phyloP scores from a whole-genome alignment of 2,888 invertebrate genomes.

The Cosmopolites sordidus region DNA sequence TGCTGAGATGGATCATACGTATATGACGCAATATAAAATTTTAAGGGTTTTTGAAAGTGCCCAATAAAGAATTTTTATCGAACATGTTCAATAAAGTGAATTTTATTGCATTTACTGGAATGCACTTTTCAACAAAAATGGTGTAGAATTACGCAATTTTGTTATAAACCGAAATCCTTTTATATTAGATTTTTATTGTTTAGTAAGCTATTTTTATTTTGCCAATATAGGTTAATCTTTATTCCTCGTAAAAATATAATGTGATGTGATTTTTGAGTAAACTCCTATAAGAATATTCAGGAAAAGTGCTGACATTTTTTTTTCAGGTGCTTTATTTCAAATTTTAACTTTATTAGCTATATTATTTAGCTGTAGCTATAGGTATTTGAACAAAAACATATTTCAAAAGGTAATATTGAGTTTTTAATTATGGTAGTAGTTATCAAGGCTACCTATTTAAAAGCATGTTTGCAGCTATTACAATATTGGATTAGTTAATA shows the following conservation, averaged over 20 bases:
- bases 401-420: too few species aligned
- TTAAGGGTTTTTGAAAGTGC: conserved; percentile 1
- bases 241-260: not conserved
- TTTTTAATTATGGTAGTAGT: too few species aligned
- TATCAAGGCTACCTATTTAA: too few species aligned
- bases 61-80: conserved; percentile 1
- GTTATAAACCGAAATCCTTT: not conserved
- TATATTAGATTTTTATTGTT: not conserved
- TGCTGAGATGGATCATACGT: not conserved
- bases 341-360: too few species aligned
- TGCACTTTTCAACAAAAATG: not conserved
- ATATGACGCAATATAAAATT: not conserved
- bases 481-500: too few species aligned
- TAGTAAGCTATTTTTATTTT: not conserved
- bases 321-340: too few species aligned
- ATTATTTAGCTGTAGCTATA: too few species aligned
- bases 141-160: conserved; percentile 1
- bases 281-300: too few species aligned
- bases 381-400: too few species aligned
- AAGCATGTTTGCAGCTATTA: too few species aligned
- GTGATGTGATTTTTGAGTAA: too few species aligned
- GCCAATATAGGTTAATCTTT: not conserved
- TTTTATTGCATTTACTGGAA: conserved; percentile 1
- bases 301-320: too few species aligned
- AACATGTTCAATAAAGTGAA: conserved; percentile 1